Evolutionary conservation across 2,888 invertebrate species (phyloP).

Genomic region (Lithophane leautieri): DNA sequence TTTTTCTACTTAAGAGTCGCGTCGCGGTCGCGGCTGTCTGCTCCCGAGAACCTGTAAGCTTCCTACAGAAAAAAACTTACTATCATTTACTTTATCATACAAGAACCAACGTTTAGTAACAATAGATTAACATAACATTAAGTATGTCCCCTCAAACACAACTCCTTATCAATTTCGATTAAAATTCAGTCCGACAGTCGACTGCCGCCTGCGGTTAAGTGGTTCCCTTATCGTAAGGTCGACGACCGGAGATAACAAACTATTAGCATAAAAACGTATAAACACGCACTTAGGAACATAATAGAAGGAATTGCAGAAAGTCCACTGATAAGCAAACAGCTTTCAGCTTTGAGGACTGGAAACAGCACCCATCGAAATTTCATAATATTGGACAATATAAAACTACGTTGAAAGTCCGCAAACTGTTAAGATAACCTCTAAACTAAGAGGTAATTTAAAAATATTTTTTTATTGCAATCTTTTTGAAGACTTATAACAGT

Average conservation of each 20-base stretch:
- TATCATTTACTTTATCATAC: background rate
- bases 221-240: constrained; percentile 62
- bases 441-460: no score
- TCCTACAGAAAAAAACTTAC: background rate
- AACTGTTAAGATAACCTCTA: no score
- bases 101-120: background rate
- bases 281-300: constrained; percentile 25
- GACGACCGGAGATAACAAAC: constrained; percentile 62
- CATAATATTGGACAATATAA: no score
- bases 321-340: background rate
- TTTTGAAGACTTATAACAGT: no score
- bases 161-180: constrained; percentile 39
- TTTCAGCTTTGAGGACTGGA: no score
- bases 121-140: constrained; percentile 2
- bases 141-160: background rate
- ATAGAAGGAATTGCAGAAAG: constrained; percentile 10
- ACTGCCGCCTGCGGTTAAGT: constrained; percentile 9
- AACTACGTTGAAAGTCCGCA: no score
- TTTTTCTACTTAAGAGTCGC: background rate
- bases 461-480: no score
- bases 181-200: constrained; percentile 31
- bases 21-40: no score
- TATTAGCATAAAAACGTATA: constrained; percentile 59
- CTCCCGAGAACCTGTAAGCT: background rate
- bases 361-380: no score